Base-by-base conservation (phyloP, 2,797 vertebrate species). In the Luscinia megarhynchos region DNA sequence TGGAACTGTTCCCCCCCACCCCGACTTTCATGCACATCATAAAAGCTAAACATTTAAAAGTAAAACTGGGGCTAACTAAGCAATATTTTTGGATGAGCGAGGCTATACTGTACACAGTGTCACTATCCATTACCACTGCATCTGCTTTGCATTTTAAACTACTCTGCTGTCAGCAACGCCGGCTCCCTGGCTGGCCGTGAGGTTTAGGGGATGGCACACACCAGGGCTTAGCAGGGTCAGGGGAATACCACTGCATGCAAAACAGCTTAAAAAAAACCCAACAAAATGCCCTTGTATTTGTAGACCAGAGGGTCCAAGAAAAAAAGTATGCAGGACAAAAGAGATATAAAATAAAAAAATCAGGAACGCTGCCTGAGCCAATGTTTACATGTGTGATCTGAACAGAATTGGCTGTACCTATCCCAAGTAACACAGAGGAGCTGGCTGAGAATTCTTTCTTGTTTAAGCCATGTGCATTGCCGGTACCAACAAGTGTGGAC, bases 51-150 rank as follows among this genome's bases (percentile, higher is more conserved):
- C 70, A 66, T n/a, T 73, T 90, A 63, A 89, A 90, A 94, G 54
- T 64, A 87, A 95, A 96, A 75, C 45, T 55, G 84, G 51, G 84
- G 66, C 69, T 91, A 90, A 79, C 75, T 88, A 72, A 79, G 91
- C 84, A 50, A 30, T 55, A 67, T 27, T 89, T 75, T 26, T 5
- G 41, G 84, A 80, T 84, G 64, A 87, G 84, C 38, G 73, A 78
- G 78, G 57, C 45, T 53, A 73, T 22, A 54, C 90, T 34, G 26
- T 75, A 88, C 73, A 62, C 67, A 36, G 63, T 22, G 57, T 66
- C 84, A 57, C 69, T 63, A 55, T 10, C 61, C 15, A 2, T 53
- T 53, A 58, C 45, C 59, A 32, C 3, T 11, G 84, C 76, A 43
- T 80, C 40, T 40, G 30, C 50, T 83, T 20, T 50, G 68, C 45